Evolutionary conservation across 2,113 vertebrate genomes (phyloP).

Genomic region (Corapipo altera): DNA sequence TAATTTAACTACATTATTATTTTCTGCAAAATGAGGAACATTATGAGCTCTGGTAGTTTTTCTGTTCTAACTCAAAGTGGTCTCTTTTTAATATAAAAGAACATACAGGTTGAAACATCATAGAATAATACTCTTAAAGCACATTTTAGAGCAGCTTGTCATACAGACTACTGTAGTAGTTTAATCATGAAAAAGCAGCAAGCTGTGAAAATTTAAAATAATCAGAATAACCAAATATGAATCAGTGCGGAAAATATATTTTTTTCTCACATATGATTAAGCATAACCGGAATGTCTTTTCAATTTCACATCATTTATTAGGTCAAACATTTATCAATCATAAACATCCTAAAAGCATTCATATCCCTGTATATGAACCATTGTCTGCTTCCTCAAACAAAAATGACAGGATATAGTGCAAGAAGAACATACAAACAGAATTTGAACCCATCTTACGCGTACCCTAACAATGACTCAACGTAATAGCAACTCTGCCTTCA

Average conservation of each 20-base stretch:
- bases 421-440: not conserved
- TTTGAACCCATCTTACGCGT: not conserved
- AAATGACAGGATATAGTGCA: not conserved
- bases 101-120: not conserved
- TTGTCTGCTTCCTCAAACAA: not conserved
- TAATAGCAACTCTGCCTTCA: not conserved
- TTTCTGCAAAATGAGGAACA: not conserved
- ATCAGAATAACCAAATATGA: not conserved
- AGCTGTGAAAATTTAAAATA: not conserved
- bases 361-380: not conserved
- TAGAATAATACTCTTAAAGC: not conserved
- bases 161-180: not conserved
- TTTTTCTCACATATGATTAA: not conserved
- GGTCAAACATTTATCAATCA: not conserved
- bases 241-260: not conserved
- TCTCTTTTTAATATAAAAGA: not conserved
- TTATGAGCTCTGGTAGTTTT: not conserved
- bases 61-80: not conserved
- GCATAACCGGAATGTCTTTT: not conserved
- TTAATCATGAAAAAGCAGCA: not conserved
- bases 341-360: not conserved
- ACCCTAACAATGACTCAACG: not conserved
- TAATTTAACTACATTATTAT: conserved; percentile 25
- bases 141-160: not conserved
- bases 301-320: not conserved